A percentile compares a stretch with the other conserved stretches of the same genome.
Evolutionary conservation across 2,113 vertebrate species (phyloP).

Genomic region (Tachycineta bicolor): DNA sequence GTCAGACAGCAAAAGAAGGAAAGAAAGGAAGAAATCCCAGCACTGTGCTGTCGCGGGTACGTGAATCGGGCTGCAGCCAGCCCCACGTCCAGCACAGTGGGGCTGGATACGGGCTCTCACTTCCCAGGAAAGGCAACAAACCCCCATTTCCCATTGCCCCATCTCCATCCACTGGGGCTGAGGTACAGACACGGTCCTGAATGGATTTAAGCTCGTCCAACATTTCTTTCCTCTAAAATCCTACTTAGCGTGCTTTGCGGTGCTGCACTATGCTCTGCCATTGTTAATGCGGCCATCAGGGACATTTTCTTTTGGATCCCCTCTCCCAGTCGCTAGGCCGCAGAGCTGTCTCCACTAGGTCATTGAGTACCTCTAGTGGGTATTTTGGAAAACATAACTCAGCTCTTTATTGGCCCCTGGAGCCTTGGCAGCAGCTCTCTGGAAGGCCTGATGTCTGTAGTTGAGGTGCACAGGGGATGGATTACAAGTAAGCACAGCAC

Average conservation of each 20-base stretch:
- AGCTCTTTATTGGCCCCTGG: neutral
- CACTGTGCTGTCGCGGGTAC: accelerated
- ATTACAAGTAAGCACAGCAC: neutral
- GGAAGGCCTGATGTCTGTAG: neutral
- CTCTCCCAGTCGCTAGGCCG: neutral
- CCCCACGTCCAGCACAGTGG: accelerated
- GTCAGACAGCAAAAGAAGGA: neutral
- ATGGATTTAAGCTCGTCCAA: neutral
- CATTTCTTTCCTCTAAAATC: neutral
- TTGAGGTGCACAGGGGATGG: neutral
- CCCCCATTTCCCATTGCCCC: neutral
- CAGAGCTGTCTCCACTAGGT: neutral
- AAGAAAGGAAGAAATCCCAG: neutral
- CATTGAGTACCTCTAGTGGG: slow-evolving; percentile 59
- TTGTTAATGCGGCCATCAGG: neutral
- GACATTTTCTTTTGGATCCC: neutral
- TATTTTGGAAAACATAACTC: neutral
- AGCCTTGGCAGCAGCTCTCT: neutral
- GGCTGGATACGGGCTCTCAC: accelerated
- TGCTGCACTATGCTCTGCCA: neutral
- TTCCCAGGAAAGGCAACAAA: neutral
- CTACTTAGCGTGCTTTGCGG: neutral
- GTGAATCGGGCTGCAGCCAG: accelerated
- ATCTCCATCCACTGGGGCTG: accelerated
- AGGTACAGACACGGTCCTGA: neutral